Evolutionary conservation across 2,113 vertebrate genomes (phyloP).

Genomic region (Hucho hucho): DNA sequence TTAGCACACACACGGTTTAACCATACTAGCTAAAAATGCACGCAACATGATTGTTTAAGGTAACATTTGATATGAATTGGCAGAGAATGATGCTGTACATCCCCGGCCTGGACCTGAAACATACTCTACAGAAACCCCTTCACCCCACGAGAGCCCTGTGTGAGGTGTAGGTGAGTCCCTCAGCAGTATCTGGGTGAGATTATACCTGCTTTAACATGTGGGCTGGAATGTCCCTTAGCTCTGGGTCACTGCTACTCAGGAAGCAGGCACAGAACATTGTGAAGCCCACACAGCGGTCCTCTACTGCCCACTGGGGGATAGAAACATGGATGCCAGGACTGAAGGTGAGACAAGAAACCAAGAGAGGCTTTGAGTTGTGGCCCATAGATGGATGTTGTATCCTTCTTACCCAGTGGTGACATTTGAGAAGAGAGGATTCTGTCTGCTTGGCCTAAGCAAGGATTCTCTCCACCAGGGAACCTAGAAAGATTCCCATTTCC

Average conservation of each 20-base stretch:
- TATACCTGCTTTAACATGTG: constrained; percentile 78
- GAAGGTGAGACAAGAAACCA: background rate
- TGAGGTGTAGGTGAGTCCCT: background rate
- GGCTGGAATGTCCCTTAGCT: constrained; percentile 73
- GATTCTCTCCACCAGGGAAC: constrained; percentile 74
- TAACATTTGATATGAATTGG: too few species aligned
- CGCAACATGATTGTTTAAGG: too few species aligned
- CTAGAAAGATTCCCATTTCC: constrained; percentile 79
- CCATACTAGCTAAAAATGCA: too few species aligned
- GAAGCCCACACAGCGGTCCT: constrained; percentile 81
- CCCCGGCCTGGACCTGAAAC: too few species aligned
- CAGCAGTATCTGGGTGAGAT: background rate
- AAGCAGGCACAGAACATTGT: constrained; percentile 77
- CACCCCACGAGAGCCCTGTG: background rate
- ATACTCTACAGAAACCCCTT: background rate
- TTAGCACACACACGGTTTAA: background rate
- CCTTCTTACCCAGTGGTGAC: constrained; percentile 85
- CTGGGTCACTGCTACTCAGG: constrained; percentile 61
- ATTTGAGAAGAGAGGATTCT: constrained; percentile 71
- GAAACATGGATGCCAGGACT: background rate
- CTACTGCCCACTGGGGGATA: constrained; percentile 79
- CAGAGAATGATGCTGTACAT: too few species aligned
- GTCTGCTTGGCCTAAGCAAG: constrained; percentile 30
- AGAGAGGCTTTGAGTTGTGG: background rate
- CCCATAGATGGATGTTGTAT: background rate